phyloP scores from a whole-genome alignment of 2,888 invertebrate species.

The Calliopum simillimum region DNA sequence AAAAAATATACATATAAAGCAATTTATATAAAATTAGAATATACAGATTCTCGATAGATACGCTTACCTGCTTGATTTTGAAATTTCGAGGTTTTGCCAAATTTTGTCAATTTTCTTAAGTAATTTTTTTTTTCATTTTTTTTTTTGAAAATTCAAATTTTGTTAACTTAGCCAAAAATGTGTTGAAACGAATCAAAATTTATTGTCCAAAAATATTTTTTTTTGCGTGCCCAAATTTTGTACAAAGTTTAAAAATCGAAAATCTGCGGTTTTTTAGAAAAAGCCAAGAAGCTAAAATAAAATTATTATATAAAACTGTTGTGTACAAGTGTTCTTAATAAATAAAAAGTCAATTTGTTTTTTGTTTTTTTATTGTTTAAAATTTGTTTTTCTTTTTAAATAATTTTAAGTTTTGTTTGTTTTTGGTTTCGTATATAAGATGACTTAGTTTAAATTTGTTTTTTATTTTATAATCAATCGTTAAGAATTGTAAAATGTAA shows the following conservation, averaged over 20 bases:
- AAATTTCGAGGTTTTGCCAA: too few relatives aligned
- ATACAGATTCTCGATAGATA: too few relatives aligned
- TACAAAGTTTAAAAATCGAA: constrained; percentile 25
- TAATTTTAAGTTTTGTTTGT: constrained; percentile 30
- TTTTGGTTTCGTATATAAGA: constrained; percentile 48
- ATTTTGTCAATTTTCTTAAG: neutral
- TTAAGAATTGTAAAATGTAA: constrained; percentile 42
- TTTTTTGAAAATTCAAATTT: constrained; percentile 32
- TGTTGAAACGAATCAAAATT: constrained; percentile 26
- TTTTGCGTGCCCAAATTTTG: constrained; percentile 38
- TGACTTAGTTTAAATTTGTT: constrained; percentile 36
- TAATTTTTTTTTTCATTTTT: constrained; percentile 37
- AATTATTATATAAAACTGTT: too few relatives aligned
- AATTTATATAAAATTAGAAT: too few relatives aligned
- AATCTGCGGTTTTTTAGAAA: neutral
- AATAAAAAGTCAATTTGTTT: constrained; percentile 44
- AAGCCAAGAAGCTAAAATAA: neutral
- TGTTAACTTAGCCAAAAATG: constrained; percentile 40
- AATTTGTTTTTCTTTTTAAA: constrained; percentile 44
- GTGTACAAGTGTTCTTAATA: neutral
- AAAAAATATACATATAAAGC: too few relatives aligned
- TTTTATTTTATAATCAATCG: constrained; percentile 28
- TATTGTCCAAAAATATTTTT: constrained; percentile 31
- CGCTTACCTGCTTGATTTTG: too few relatives aligned
- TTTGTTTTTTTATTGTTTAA: constrained; percentile 43